Conservation (phyloP, 1,140 invertebrate species). For the Pararge aegeria region DNA sequence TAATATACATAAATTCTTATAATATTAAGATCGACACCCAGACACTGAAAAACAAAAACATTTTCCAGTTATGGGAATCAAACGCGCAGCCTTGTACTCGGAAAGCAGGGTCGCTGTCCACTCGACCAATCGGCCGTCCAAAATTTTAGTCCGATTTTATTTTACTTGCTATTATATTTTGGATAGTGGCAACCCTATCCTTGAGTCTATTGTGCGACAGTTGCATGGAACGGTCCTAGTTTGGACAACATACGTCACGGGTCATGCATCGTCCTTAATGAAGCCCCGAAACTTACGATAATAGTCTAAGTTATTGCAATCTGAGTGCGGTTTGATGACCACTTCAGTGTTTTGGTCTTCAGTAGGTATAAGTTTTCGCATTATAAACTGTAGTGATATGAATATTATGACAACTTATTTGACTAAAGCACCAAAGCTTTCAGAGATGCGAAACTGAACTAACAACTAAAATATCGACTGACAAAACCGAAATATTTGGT, state of each 20-base stretch:
- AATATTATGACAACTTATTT: neutral
- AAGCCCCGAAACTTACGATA: constrained; percentile 56
- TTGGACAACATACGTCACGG: constrained; percentile 49
- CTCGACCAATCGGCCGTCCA: too few species aligned
- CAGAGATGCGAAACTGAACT: too few species aligned
- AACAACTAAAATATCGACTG: too few species aligned
- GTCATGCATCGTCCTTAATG: constrained; percentile 64
- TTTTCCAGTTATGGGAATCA: too few species aligned
- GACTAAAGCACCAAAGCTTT: neutral
- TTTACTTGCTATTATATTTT: neutral
- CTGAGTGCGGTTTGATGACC: constrained; percentile 59
- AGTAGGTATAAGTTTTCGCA: constrained; percentile 33
- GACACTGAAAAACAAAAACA: too few species aligned
- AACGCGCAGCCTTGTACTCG: too few species aligned
- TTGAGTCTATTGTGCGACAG: constrained; percentile 57
- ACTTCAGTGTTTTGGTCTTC: constrained; percentile 45
- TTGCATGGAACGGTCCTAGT: constrained; percentile 61
- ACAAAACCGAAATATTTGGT: too few species aligned
- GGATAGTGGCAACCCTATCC: constrained; percentile 1
- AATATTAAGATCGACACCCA: too few species aligned
- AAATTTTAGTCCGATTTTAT: too few species aligned
- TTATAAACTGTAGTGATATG: constrained; percentile 45
- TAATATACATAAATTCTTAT: too few species aligned
- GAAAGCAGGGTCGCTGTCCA: too few species aligned
- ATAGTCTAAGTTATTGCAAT: constrained; percentile 59